A percentile compares a stretch with the other conserved stretches of the same genome.
Conservation (phyloP, 2,888 invertebrate species). For the Bimastos eiseni region DNA sequence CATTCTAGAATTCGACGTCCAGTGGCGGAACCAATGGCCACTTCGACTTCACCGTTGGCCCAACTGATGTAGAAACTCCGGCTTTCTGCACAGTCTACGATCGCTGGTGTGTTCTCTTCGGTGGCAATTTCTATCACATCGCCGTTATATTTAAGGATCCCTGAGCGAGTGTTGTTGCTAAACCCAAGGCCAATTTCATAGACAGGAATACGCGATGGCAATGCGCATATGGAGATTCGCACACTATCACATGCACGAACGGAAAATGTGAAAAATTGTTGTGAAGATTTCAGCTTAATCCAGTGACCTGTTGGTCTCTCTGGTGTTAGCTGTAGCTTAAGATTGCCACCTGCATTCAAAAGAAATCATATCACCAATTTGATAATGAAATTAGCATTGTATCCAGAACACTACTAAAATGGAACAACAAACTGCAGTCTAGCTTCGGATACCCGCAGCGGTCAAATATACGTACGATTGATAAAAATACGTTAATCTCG, state of each 20-base stretch:
- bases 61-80: slow-evolving; percentile 34
- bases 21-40: slow-evolving; percentile 9
- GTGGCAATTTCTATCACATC: background rate
- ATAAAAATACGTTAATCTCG: background rate
- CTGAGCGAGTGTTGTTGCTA: background rate
- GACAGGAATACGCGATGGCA: background rate
- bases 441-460: background rate
- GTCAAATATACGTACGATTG: background rate
- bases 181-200: slow-evolving; percentile 28
- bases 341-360: background rate
- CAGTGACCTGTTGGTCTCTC: background rate
- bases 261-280: background rate
- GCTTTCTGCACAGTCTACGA: slow-evolving; percentile 23
- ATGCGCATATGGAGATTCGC: background rate
- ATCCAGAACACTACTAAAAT: background rate
- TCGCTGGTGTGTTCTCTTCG: background rate
- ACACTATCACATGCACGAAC: slow-evolving; percentile 26
- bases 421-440: background rate
- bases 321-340: background rate
- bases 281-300: background rate
- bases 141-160: background rate
- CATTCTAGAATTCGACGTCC: slow-evolving; percentile 22
- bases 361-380: background rate
- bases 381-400: background rate
- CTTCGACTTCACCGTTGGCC: slow-evolving; percentile 30